Percentiles rank a stretch among this genome's conserved stretches.
Conservation (phyloP, 2,797 vertebrate species). For the Enteromius treurensis region DNA sequence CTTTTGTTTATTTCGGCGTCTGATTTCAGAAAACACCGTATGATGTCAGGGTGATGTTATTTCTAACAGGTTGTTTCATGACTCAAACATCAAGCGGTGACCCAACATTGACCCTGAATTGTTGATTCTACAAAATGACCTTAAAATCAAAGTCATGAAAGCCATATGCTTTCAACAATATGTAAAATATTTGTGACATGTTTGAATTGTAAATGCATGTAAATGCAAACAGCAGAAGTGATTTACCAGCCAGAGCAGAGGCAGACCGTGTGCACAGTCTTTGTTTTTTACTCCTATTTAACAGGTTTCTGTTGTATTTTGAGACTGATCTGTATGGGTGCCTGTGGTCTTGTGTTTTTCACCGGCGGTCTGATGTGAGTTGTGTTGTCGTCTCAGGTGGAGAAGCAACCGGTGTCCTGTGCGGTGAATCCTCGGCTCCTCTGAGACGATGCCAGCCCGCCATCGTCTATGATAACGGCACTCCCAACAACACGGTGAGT, state of each 20-base stretch:
- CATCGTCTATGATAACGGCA: conserved; percentile 75
- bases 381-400: conserved; percentile 65
- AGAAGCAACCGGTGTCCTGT: conserved; percentile 75
- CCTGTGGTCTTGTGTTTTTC: conserved; percentile 12
- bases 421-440: conserved; percentile 80
- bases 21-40: neutral
- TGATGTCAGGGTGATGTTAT: neutral
- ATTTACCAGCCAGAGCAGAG: neutral
- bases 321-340: neutral
- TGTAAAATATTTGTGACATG: neutral
- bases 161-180: neutral
- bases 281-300: neutral
- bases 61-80: neutral
- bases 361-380: neutral
- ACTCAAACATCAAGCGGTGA: neutral
- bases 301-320: neutral
- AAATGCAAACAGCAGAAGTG: neutral
- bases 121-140: neutral
- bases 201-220: neutral
- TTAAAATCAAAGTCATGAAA: neutral
- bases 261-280: neutral
- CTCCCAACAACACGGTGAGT: conserved; percentile 75
- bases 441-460: conserved; percentile 80
- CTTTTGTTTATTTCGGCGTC: neutral
- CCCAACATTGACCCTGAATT: neutral